phyloP scores from a whole-genome alignment of 2,797 vertebrate genomes.

The Paguma larvata region DNA sequence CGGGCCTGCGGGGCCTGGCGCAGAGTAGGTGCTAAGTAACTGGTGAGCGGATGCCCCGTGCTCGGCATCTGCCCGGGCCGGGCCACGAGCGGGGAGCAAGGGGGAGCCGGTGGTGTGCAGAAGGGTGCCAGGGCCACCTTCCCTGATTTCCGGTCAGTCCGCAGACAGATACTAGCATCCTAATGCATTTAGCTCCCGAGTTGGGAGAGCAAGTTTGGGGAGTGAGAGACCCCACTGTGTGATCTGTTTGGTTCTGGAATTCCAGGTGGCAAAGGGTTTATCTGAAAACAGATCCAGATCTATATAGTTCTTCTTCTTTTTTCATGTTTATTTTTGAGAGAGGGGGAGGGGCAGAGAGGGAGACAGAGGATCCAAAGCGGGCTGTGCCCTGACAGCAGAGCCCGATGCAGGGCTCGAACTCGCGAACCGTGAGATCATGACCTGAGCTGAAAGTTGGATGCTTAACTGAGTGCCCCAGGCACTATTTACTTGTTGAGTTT shows the following conservation, averaged over 20 bases:
- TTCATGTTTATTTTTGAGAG: too few species aligned
- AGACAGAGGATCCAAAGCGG: too few species aligned
- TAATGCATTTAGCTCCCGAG: neutral
- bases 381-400: too few species aligned
- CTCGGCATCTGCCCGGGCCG: neutral
- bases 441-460: too few species aligned
- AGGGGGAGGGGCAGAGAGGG: too few species aligned
- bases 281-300: neutral
- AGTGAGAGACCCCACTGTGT: neutral
- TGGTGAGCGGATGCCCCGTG: neutral
- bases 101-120: neutral
- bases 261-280: neutral
- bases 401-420: too few species aligned
- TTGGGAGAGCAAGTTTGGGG: neutral
- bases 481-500: neutral
- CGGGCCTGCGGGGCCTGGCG: rapidly evolving
- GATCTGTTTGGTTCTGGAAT: neutral
- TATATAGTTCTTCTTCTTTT: neutral
- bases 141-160: rapidly evolving
- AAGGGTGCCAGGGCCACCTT: rapidly evolving
- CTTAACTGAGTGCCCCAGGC: too few species aligned
- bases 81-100: neutral
- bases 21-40: neutral
- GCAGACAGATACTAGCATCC: neutral
- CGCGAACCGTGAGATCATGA: too few species aligned